A percentile compares a stretch with the other conserved stretches of the same genome.
These are phyloP conservation scores for Pocillopora verrucosa DNA, from an alignment of 64 coral and sea anemone genomes.

Conservation along the genomic window DNA sequence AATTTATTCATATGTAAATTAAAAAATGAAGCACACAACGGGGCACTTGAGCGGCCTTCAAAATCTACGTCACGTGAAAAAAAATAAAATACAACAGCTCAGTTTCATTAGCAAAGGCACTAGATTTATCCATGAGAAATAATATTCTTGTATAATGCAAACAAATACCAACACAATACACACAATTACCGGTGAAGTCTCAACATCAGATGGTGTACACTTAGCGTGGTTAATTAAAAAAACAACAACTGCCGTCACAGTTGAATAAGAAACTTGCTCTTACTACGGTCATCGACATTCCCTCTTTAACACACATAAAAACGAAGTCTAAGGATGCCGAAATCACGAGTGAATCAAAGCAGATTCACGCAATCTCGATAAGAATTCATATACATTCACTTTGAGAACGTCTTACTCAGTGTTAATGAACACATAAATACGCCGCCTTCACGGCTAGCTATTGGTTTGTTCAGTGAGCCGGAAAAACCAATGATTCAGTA, in stretches of 20 bases:
- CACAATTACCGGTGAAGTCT: not conserved
- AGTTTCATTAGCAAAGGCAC: not conserved
- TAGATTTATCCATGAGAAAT: not conserved
- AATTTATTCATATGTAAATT: constrained; percentile 20
- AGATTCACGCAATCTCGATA: not conserved
- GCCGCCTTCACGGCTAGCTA: not conserved
- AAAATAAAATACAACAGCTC: not conserved
- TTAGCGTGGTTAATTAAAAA: not conserved
- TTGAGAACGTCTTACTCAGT: not conserved
- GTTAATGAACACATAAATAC: not conserved
- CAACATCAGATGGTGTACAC: not conserved
- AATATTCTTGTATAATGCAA: not conserved
- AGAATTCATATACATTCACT: not conserved
- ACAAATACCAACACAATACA: not conserved
- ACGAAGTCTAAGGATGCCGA: not conserved
- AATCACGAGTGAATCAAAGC: not conserved
- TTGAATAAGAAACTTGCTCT: not conserved
- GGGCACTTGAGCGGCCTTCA: not conserved
- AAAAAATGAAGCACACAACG: not conserved
- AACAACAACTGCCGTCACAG: not conserved
- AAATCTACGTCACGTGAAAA: not conserved
- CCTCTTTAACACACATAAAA: not conserved
- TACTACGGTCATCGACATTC: not conserved
- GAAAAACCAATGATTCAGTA: not conserved
- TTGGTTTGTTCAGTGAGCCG: constrained; percentile 39